These are phyloP conservation scores for Thymelicus acteon DNA, from an alignment of 2,888 invertebrate species.

Conservation along the genomic window DNA sequence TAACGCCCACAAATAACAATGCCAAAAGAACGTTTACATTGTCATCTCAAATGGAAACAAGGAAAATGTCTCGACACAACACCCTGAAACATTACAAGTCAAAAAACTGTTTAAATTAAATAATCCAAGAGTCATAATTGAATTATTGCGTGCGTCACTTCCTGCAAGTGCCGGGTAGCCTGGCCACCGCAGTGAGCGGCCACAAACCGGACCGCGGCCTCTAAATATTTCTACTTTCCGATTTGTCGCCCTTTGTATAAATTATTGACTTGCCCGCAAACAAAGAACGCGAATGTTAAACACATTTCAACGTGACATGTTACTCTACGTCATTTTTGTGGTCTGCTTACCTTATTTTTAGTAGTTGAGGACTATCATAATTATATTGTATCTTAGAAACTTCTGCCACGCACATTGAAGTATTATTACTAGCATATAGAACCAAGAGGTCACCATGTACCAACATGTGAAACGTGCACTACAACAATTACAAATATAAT, in stretches of 20 bases:
- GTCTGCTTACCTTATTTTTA: too few relatives aligned
- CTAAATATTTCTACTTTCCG: conserved; percentile 66
- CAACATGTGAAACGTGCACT: too few relatives aligned
- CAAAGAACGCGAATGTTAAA: conserved; percentile 45
- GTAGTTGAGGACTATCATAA: too few relatives aligned
- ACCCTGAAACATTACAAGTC: background rate
- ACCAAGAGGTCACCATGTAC: too few relatives aligned
- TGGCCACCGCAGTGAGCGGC: conserved; percentile 47
- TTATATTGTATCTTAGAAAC: too few relatives aligned
- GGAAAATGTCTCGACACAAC: background rate
- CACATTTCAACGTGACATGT: conserved; percentile 19
- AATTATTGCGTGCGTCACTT: conserved; percentile 21
- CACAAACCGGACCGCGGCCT: conserved; percentile 66
- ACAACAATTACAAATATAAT: too few relatives aligned
- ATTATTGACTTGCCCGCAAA: conserved; percentile 50
- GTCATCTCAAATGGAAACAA: background rate
- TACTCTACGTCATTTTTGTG: too few relatives aligned
- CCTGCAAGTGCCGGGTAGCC: conserved; percentile 24
- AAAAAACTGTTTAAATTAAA: background rate
- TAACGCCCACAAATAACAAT: too few relatives aligned
- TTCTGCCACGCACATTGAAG: too few relatives aligned
- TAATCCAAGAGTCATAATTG: conserved; percentile 8
- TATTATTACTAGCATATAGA: too few relatives aligned
- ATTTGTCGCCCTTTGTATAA: conserved; percentile 63
- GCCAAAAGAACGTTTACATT: background rate